Percentiles rank a stretch among this genome's conserved stretches.
These are phyloP conservation scores for Dryococelus australis DNA, from an alignment of 2,888 invertebrate species.

Conservation along the genomic window DNA sequence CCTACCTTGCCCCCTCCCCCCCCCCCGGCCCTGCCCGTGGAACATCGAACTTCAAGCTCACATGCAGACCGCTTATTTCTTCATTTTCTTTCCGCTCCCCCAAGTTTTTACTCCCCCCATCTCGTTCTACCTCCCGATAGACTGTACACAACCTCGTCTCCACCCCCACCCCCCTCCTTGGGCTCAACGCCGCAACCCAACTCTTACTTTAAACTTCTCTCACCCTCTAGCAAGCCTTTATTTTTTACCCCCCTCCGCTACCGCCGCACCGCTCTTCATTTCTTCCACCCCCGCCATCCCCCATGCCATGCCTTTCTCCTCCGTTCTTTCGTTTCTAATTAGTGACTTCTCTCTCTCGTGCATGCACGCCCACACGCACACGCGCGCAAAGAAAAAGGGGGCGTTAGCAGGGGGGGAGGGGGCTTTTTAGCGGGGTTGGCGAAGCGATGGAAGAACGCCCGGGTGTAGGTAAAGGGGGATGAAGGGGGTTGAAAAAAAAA, in stretches of 20 bases:
- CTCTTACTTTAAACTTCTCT: slow-evolving; percentile 22
- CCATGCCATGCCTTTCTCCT: slow-evolving; percentile 20
- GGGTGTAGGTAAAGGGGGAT: neutral
- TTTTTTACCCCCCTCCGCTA: slow-evolving; percentile 13
- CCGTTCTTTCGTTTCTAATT: slow-evolving; percentile 30
- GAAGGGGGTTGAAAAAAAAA: neutral
- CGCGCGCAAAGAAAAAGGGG: slow-evolving; percentile 25
- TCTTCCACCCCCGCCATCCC: neutral
- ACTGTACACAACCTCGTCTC: slow-evolving; percentile 16
- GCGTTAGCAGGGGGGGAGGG: neutral
- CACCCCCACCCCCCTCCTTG: neutral
- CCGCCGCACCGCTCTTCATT: neutral
- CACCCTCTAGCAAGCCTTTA: slow-evolving; percentile 18
- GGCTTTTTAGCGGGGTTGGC: neutral
- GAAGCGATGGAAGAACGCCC: too few species aligned
- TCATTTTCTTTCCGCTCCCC: neutral
- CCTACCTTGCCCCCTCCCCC: neutral
- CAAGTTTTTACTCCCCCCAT: slow-evolving; percentile 4
- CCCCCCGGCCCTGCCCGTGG: neutral
- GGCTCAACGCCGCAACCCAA: neutral
- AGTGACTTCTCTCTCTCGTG: slow-evolving; percentile 27
- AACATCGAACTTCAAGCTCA: neutral
- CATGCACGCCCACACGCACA: slow-evolving; percentile 12
- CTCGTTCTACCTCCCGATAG: neutral
- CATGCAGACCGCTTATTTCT: neutral